Evolutionary conservation across 2,888 invertebrate species (phyloP).

Genomic region (Julus scandinavius): DNA sequence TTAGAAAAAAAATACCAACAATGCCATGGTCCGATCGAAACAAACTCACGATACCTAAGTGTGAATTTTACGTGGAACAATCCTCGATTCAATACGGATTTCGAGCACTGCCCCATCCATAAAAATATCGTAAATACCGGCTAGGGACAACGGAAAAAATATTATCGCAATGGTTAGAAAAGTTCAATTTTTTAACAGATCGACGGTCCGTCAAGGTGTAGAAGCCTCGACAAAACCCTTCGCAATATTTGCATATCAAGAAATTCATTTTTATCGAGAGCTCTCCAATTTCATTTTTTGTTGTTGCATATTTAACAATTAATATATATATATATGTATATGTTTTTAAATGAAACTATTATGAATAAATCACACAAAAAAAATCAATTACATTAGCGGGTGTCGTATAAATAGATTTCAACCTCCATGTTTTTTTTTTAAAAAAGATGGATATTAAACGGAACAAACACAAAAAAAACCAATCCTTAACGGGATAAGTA

Average conservation of each 20-base stretch:
- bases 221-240: not conserved
- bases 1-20: too few relatives aligned
- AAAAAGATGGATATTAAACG: not conserved
- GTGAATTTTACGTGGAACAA: too few relatives aligned
- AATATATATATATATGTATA: not conserved
- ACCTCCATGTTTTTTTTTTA: not conserved
- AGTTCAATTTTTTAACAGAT: not conserved
- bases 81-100: too few relatives aligned
- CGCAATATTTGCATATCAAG: not conserved
- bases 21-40: too few relatives aligned
- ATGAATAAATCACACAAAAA: not conserved
- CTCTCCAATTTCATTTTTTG: conserved; percentile 21
- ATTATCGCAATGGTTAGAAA: not conserved
- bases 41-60: too few relatives aligned
- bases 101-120: too few relatives aligned
- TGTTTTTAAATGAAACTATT: conserved; percentile 32
- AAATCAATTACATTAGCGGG: not conserved
- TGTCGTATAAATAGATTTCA: not conserved
- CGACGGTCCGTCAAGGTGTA: not conserved
- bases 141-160: not conserved
- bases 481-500: not conserved
- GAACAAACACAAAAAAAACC: not conserved
- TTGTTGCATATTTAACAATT: conserved; percentile 46
- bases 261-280: conserved; percentile 47
- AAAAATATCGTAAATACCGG: too few relatives aligned